Evolutionary conservation across 2,888 invertebrate genomes (phyloP), one percentile per base, ranked within the genome.

Genomic region (Napeogenes sylphis): DNA sequence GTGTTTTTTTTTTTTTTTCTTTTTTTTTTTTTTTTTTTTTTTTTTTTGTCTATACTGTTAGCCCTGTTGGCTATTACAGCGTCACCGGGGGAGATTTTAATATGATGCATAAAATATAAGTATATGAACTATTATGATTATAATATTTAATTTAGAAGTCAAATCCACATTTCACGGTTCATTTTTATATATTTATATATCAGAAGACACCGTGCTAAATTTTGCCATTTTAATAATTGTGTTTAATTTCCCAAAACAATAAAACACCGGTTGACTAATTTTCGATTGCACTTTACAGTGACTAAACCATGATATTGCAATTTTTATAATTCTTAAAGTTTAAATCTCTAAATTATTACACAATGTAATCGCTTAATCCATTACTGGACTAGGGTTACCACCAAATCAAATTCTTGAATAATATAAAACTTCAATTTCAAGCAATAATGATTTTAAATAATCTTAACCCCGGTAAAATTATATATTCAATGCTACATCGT

Each of bases 291-390:
- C 8, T 30, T 12, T 30, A 51, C 51, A 30, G 12, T 51, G 51
- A 30, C 51, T 8, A 51, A 51, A 51, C 51, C 51, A 12, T 51
- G 51, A 51, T 51, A 51, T 10, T 51, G 51, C 51, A 51, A 51
- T 30, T 51, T 51, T 30, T 30, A 51, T 51, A 51, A 51, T 51
- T 51, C 51, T 21, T 30, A 51, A 51, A 30, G 30, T 51, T 51
- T 12, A 51, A 51, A 51, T 51, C 51, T 51, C 30, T 51, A 51
- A 47, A 21, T 6, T n/a, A 8, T 51, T 30, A 51, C 30, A 51
- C 30, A 51, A 30, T 10, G 35, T 35, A 21, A 10, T 21, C 12
- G 51, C 30, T 51, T 8, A 51, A 47, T 47, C 30, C 51, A 4
- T 51, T 51, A 30, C 30, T 30, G 12, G 51, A 30, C 21, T 51